Conservation (phyloP, 2,888 invertebrate genomes). For the Drosophila formosana region DNA sequence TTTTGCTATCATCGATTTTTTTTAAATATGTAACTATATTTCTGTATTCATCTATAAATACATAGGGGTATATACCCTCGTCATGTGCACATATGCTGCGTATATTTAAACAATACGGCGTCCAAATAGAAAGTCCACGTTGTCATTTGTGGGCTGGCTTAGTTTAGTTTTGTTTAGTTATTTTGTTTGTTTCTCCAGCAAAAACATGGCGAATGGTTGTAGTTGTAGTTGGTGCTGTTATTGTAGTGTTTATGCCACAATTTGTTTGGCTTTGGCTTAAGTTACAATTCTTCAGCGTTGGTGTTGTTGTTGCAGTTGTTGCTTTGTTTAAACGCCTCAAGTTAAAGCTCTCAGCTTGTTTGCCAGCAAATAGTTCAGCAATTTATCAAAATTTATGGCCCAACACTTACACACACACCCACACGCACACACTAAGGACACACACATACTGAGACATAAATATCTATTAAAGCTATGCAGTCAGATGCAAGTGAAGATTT, state of each 20-base stretch:
- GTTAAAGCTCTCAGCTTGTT: constrained; percentile 55
- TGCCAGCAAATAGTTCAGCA: constrained; percentile 50
- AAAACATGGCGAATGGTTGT: constrained; percentile 19
- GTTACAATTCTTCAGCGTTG: constrained; percentile 20
- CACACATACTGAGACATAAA: constrained; percentile 57
- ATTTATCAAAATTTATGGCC: constrained; percentile 72
- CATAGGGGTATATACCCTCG: not conserved
- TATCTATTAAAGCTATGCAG: constrained; percentile 74
- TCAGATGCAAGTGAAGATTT: constrained; percentile 75
- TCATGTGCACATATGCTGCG: not conserved
- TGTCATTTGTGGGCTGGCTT: constrained; percentile 21
- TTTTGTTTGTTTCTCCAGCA: not conserved
- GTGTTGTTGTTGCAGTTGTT: constrained; percentile 23
- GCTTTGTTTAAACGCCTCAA: constrained; percentile 47
- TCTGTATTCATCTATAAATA: too few relatives aligned
- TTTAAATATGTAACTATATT: too few relatives aligned
- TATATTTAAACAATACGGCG: constrained; percentile 14
- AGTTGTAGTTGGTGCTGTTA: constrained; percentile 35
- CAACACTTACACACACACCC: constrained; percentile 19
- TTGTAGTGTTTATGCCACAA: constrained; percentile 43
- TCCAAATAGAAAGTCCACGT: constrained; percentile 28
- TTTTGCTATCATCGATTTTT: too few relatives aligned
- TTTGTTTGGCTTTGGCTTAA: constrained; percentile 57
- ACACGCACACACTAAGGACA: constrained; percentile 3
- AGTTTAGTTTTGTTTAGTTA: constrained; percentile 13